Evolutionary conservation across 2,888 invertebrate genomes (phyloP), one percentile per base, ranked within the genome.

Genomic region (Gisinianus flammeolus): DNA sequence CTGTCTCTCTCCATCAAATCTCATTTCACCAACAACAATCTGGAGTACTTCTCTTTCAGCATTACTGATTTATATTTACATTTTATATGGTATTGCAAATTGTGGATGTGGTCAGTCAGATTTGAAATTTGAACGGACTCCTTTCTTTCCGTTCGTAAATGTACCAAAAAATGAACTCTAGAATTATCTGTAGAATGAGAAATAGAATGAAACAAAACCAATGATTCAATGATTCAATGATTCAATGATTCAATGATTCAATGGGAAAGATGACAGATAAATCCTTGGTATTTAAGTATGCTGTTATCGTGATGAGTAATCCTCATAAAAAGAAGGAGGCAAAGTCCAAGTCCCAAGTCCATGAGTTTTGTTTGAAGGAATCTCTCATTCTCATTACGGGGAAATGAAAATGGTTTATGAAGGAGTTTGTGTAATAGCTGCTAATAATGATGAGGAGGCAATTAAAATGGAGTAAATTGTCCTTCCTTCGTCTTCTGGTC

Each of bases 401-500:
- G n/a, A n/a, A n/a, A n/a, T n/a, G n/a, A n/a, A n/a, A n/a, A n/a
- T n/a, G n/a, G n/a, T n/a, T n/a, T n/a, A n/a, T n/a, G n/a, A n/a
- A n/a, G n/a, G n/a, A n/a, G n/a, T n/a, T n/a, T n/a, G n/a, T 22
- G 1, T n/a, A 58, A 58, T 6, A 22, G 56, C 2, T 58, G 24
- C 22, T n/a, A 24, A 58, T 24, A 8, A n/a, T 58, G 24, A 58
- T n/a, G 56, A 6, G 16, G 24, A n/a, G 56, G 56, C 56, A 58
- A 58, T 58, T 58, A 58, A 58, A 58, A 16, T 58, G 56, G 1
- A n/a, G 56, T 58, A 58, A 58, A 58, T n/a, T 24, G 56, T n/a
- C 44, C 6, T 44, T 2, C 44, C 33, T 66, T 73, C 64, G 31
- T 31, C 52, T 73, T 66, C 73, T 73, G 73, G 62, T 64, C 73